Conservation (phyloP, 1,140 invertebrate species). For the Piezodorus guildinii region DNA sequence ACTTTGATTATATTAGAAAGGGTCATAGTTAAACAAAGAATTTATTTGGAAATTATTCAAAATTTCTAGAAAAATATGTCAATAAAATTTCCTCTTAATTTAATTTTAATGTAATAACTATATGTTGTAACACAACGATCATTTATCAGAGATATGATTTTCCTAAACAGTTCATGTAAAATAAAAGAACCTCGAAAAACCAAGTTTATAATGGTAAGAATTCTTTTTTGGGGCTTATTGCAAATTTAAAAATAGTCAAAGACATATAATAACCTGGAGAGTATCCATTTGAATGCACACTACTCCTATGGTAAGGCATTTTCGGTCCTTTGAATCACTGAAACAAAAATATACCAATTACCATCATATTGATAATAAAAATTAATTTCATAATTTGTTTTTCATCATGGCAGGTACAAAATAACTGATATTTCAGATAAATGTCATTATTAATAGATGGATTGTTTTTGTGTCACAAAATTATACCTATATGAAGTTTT, state of each 20-base stretch:
- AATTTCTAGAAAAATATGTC: no score
- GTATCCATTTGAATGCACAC: constrained; percentile 31
- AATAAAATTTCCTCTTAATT: no score
- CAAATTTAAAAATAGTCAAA: not conserved
- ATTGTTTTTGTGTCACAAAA: not conserved
- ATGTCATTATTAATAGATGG: not conserved
- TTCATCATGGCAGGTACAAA: not conserved
- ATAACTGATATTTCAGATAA: not conserved
- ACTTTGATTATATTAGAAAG: no score
- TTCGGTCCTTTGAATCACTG: constrained; percentile 5
- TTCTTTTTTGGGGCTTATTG: not conserved
- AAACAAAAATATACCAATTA: constrained; percentile 6
- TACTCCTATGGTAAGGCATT: constrained; percentile 30
- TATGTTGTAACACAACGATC: no score
- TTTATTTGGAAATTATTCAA: no score
- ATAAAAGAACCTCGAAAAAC: not conserved
- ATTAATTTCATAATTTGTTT: not conserved
- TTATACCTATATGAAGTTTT: not conserved
- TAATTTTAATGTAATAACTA: no score
- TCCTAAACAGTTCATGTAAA: not conserved
- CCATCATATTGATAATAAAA: not conserved
- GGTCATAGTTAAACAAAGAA: no score
- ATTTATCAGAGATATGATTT: not conserved
- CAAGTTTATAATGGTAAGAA: not conserved
- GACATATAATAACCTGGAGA: constrained; percentile 27